Evolutionary conservation across 2,797 vertebrate genomes (phyloP), one percentile per base, ranked within the genome.

Genomic region (Sciurus vulgaris): DNA sequence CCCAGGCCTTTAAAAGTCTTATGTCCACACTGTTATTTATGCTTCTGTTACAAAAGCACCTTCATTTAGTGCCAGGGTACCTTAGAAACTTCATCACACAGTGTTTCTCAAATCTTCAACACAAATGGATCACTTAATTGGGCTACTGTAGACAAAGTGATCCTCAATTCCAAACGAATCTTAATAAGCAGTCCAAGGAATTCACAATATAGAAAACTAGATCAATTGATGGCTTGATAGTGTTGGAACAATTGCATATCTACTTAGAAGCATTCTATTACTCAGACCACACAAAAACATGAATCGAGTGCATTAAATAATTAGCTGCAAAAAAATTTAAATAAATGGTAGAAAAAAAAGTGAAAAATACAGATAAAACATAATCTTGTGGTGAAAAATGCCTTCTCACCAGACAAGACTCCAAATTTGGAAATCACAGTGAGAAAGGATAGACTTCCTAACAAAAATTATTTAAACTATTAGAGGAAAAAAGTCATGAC

Each of bases 381-480:
- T 33, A 78, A 67, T 76, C 28, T 49, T 49, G 76, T 26, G 35
- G 22, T 30, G 33, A 91, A 77, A 73, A 92, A 92, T 38, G 47
- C 10, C 41, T 86, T 74, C 67, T 47, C 13, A 61, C 33, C 54
- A 84, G 69, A n/a, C 18, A 81, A 22, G 35, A 73, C 26, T 87
- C 81, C 18, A 63, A 61, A 70, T 65, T 92, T 65, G 76, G 63
- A 89, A 63, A 89, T 69, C 41, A 88, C 47, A 67, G 76, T 26
- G 4, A 82, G 47, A 72, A 85, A 91, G n/a, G 14, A 59, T 11
- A 65, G 38, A 59, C 20, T 95, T 56, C 7, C 77, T 11, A 38
- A 26, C 12, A 87, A 8, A 79, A 47, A 89, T 83, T 90, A 88
- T 89, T 94, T 77, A 91, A 90, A 88, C 14, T 74, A 24, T 26